Evolutionary conservation across 2,888 invertebrate genomes (phyloP), one percentile per base, ranked within the genome.

Genomic region (Thymelicus lineola): DNA sequence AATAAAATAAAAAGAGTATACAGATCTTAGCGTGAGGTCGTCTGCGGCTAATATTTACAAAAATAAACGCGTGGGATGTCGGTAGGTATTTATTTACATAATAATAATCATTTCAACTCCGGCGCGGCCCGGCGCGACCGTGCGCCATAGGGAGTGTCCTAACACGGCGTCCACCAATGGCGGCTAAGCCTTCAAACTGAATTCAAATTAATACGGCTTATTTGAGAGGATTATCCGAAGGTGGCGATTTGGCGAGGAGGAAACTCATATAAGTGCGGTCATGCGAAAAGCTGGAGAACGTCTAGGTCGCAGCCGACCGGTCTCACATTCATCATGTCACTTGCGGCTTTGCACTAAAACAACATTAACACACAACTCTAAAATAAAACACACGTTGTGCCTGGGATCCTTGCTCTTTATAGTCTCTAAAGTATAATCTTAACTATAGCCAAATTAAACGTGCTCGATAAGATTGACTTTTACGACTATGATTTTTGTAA

Each of bases 91-190:
- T 55, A 68, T 36, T 15, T 57, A 9, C 7, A 36, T 58, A 36
- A 59, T 12, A 10, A 35, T 36, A 48, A 61, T 45, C 35, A 12
- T 35, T 61, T n/a, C 46, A 12, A 20, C 68, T 36, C 36, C 15
- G 53, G 62, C 62, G 61, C 60, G 61, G 57, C 62, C 61, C 61
- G 61, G 20, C 68, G 20, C 36, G n/a, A 45, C 62, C 62, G 61
- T 53, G 68, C 62, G 68, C 55, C 67, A 55, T 46, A 55, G 67
- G 68, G 62, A 62, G 68, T 55, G 68, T 36, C 68, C 14, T 7
- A 7, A 14, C 45, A 28, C 9, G n/a, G 9, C 17, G 67, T 17
- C 45, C 45, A 55, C 68, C 62, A 68, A 68, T 68, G 62, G 68
- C 68, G 48, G 9, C 57, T 3, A 17, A 10, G 67, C 28, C 45